Base-by-base conservation (phyloP, 2,113 vertebrate species). In the Actenoides hombroni region DNA sequence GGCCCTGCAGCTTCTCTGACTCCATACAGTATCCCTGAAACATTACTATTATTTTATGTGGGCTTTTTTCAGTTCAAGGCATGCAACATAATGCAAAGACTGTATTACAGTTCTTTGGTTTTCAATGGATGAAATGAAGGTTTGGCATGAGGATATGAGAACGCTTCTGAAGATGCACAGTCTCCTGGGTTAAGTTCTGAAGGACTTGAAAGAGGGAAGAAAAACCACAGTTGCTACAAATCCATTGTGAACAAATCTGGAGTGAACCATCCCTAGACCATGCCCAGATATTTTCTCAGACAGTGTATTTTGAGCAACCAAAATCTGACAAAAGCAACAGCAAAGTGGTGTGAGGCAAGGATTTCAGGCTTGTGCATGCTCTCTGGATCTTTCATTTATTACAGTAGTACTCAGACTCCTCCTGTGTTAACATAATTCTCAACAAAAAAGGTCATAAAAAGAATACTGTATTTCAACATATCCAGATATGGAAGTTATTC, bases 101-200 rank as follows among this genome's bases (percentile, higher is more conserved):
- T 40, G 1, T 57, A 25, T 67, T 81, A 18, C 7, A 49, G 48
- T 46, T 42, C 2, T 19, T 37, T 33, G 2, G 0, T 21, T 84
- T 69, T 81, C 63, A 59, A 39, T 23, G 15, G 5, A 40, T 70
- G 31, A 84, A 81, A 61, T 5, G n/a, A 63, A 10, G 3, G 4
- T 59, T 63, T 74, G 16, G 5, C 0, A 0, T 74, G 10, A 74
- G 9, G 3, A 23, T 49, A 57, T 16, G 4, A 81, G 37, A 14
- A 90, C 9, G 8, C 4, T 83, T 83, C 46, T 67, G 60, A 59
- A 84, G 28, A 54, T 46, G 7, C 24, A 57, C 7, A 61, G 20
- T 18, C 9, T 74, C 9, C 9, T 49, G 31, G n/a, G 9, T 13
- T 74, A 65, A 61, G 5, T 33, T 39, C 67, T 57, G 40, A 26